Evolutionary conservation across 2,888 invertebrate species (phyloP).

Genomic region (Hypolimnas misippus): DNA sequence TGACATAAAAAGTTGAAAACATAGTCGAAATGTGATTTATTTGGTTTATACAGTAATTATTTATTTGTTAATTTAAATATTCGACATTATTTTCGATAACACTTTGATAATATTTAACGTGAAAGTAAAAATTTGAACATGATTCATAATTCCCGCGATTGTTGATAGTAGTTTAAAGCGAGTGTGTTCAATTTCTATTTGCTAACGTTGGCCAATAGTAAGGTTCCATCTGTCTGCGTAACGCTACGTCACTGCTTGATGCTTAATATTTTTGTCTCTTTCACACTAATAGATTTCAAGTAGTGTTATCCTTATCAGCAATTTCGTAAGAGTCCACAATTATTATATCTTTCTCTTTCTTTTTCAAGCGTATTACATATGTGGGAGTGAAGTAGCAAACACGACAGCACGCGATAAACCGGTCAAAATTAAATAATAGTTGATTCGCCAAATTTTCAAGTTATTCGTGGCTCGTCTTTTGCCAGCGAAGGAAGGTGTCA

Average conservation of each 20-base stretch:
- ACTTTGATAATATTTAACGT: neutral
- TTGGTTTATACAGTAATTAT: neutral
- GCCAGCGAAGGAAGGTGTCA: conserved; percentile 47
- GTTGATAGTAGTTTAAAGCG: conserved; percentile 22
- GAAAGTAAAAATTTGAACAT: neutral
- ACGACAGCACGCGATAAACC: conserved; percentile 53
- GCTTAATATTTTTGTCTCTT: conserved; percentile 51
- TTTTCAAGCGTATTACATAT: conserved; percentile 36
- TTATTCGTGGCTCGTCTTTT: conserved; percentile 82
- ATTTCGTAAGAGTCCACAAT: conserved; percentile 54
- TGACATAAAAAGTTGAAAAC: neutral
- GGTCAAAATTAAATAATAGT: conserved; percentile 70
- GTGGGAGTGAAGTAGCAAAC: conserved; percentile 55
- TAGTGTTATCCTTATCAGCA: conserved; percentile 62
- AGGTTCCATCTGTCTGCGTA: conserved; percentile 88
- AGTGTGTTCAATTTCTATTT: conserved; percentile 63
- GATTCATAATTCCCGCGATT: conserved; percentile 58
- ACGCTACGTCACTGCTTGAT: conserved; percentile 60
- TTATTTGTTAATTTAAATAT: neutral
- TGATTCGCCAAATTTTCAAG: conserved; percentile 69
- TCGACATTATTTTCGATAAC: no score
- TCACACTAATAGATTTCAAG: conserved; percentile 54
- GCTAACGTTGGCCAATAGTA: conserved; percentile 83
- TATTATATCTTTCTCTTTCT: conserved; percentile 56
- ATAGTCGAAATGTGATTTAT: neutral